A percentile compares a stretch with the other conserved stretches of the same genome.
phyloP scores from a whole-genome alignment of 2,797 vertebrate species.

The Typhlichthys subterraneus region DNA sequence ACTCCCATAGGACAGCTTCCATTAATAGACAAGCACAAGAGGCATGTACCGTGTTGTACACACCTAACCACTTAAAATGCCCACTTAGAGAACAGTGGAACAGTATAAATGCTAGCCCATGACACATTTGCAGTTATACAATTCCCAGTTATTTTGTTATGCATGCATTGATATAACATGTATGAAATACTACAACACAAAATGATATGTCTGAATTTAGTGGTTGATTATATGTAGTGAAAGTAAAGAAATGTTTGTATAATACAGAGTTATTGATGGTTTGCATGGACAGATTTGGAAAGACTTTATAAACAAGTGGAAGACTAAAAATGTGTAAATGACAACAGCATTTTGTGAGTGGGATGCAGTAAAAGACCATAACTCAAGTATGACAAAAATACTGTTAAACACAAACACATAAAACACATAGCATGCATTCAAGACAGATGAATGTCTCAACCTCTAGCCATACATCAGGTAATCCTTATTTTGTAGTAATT shows the following conservation, averaged over 20 bases:
- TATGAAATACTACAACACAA: too few species aligned
- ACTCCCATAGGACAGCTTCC: slow-evolving; percentile 20
- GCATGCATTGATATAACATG: too few species aligned
- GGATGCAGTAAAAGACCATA: slow-evolving; percentile 1
- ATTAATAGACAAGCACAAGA: slow-evolving; percentile 4
- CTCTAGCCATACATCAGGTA: neutral
- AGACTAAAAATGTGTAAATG: neutral
- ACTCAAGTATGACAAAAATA: slow-evolving; percentile 2
- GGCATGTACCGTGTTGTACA: neutral
- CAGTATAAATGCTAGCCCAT: neutral
- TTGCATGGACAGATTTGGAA: too few species aligned
- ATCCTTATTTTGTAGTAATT: neutral
- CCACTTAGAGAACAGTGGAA: neutral
- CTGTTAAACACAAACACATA: slow-evolving; percentile 16
- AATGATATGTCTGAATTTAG: too few species aligned
- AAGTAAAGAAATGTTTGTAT: too few species aligned
- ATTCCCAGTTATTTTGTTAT: too few species aligned
- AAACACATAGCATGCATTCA: slow-evolving; percentile 9
- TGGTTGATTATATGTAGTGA: too few species aligned
- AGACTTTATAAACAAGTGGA: neutral
- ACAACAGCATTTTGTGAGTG: neutral
- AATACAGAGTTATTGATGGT: too few species aligned
- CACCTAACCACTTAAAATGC: neutral
- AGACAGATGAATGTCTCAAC: neutral
- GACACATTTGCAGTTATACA: neutral